Percentiles rank a stretch among this genome's conserved stretches.
Conservation (phyloP, 2,888 invertebrate genomes). For the Aleiodes alternator region DNA sequence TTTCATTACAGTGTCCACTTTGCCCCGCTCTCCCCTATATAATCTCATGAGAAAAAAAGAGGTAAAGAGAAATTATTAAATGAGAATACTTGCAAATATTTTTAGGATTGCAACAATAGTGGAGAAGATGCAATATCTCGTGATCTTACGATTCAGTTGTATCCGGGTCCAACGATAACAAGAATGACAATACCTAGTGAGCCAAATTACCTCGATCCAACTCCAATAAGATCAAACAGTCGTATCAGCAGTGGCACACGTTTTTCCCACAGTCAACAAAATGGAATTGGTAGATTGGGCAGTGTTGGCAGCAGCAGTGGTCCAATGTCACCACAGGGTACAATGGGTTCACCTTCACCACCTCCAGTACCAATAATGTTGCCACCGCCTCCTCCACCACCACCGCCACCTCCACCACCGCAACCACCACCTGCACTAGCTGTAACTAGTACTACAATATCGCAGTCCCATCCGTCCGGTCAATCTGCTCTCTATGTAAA, state of each 20-base stretch:
- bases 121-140: slow-evolving; percentile 72
- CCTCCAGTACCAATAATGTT: slow-evolving; percentile 64
- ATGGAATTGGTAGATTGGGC: slow-evolving; percentile 69
- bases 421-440: slow-evolving; percentile 66
- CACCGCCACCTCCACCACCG: slow-evolving; percentile 44
- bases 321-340: slow-evolving; percentile 74
- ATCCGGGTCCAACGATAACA: slow-evolving; percentile 74
- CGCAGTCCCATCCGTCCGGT: slow-evolving; percentile 70
- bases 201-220: slow-evolving; percentile 77
- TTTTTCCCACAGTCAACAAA: slow-evolving; percentile 69
- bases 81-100: not conserved
- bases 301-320: slow-evolving; percentile 75
- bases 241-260: slow-evolving; percentile 59
- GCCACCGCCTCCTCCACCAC: slow-evolving; percentile 64
- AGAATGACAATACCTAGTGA: slow-evolving; percentile 73
- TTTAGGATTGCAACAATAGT: slow-evolving; percentile 69
- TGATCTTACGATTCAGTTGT: slow-evolving; percentile 69
- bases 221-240: slow-evolving; percentile 67
- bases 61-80: not conserved
- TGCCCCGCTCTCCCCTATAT: too few relatives aligned
- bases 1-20: too few relatives aligned
- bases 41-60: not conserved
- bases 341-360: slow-evolving; percentile 73
- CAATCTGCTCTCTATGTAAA: slow-evolving; percentile 70
- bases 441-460: slow-evolving; percentile 12